These are phyloP conservation scores for Mastomys coucha DNA, from an alignment of 2,113 vertebrate species.

Conservation along the genomic window DNA sequence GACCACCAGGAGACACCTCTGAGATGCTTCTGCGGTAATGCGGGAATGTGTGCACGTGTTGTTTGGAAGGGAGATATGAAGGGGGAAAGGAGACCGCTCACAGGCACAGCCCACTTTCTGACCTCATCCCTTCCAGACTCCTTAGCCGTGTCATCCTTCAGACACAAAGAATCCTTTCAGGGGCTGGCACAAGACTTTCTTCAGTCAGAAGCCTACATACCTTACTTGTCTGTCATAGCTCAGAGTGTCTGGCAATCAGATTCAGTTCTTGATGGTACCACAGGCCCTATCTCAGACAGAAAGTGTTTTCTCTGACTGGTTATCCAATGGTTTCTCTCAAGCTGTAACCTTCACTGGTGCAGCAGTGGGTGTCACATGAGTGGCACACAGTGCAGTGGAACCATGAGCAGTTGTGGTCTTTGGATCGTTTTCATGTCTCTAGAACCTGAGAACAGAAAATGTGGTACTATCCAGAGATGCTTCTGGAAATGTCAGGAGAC, in stretches of 20 bases:
- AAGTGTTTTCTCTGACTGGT: conserved; percentile 46
- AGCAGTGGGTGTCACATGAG: background rate
- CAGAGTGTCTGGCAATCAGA: background rate
- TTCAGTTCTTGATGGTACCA: background rate
- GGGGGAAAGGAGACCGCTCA: background rate
- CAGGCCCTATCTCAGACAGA: background rate
- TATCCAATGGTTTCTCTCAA: background rate
- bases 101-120: background rate
- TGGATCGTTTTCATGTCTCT: background rate
- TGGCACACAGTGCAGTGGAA: background rate
- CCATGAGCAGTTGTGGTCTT: background rate
- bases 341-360: background rate
- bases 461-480: background rate
- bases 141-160: background rate
- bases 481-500: conserved; percentile 3
- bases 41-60: background rate
- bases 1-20: background rate
- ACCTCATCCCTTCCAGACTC: background rate
- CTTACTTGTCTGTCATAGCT: conserved; percentile 1
- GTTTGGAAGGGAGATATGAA: background rate
- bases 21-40: background rate
- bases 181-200: background rate
- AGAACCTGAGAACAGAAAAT: background rate
- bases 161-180: background rate
- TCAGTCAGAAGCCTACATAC: background rate